Base-by-base conservation (phyloP, 1,140 invertebrate species). In the Diorhabda sublineata region DNA sequence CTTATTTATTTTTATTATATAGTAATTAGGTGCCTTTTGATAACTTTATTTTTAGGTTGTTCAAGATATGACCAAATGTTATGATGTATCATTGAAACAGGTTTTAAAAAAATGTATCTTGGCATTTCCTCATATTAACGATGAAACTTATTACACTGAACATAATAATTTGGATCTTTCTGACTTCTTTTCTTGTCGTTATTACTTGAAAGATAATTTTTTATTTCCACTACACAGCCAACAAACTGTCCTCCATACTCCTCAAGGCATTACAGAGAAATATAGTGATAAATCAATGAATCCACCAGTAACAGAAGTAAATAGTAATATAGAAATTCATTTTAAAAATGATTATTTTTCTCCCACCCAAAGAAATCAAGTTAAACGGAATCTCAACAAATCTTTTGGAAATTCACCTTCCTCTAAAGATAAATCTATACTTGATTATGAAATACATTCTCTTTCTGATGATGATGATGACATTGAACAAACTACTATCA, bases 361-460 rank as follows among this genome's bases (percentile, higher is more conserved):
- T 9, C 45, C 64, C 0, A 8, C 56, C 8, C 45, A 58, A 42
- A 56, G 64, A 8, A 65, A 65, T n/a, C 47, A 41, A 5, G 64
- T 65, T 5, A 65, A 65, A 58, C 26, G 64, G n/a, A 65, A 65
- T 58, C 41, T 65, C 7, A 65, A 65, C 42, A 57, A 65, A 57
- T 65, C 64, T 58, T 65, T 65, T 43, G 59, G 59, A 42, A 42
- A 56, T 57, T 65, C 47, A 2, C 42, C 64, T 8, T 41, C 41
- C 2, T 9, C 45, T 4, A 58, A 43, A 42, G 58, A 65, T 45
- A 43, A 65, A 42, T 65, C 64, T 6, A 60, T 73, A 42, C 45
- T 73, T 5, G 69, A 71, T 64, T 71, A 73, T 64, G 70, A 69
- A 3, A 71, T 71, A 57, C 52, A 69, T 7, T 64, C 61, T 8